phyloP scores from a whole-genome alignment of 2,797 vertebrate genomes.

The Anguilla marmorata region DNA sequence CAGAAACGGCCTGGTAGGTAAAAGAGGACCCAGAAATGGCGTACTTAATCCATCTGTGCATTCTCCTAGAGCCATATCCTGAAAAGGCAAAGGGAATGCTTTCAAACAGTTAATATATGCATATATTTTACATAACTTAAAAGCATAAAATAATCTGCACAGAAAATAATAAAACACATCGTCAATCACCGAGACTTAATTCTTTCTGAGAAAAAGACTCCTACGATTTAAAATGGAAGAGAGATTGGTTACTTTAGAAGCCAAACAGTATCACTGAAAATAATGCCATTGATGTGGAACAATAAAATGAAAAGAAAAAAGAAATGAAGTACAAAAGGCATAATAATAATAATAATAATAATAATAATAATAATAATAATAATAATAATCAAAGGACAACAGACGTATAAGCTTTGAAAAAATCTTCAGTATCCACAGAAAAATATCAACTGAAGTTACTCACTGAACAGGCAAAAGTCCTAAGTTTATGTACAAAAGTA shows the following conservation, averaged over 20 bases:
- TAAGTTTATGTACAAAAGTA: conserved; percentile 99
- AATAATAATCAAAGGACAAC: conserved; percentile 78
- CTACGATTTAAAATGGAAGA: conserved; percentile 61
- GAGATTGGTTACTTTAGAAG: conserved; percentile 46
- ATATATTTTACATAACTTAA: conserved; percentile 72
- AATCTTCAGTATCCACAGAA: conserved; percentile 88
- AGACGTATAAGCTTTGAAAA: conserved; percentile 84
- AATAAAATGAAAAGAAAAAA: conserved; percentile 70
- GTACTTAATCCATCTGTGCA: conserved; percentile 52
- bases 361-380: conserved; percentile 63
- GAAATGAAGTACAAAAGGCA: conserved; percentile 77
- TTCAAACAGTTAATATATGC: conserved; percentile 67
- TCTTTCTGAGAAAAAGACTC: conserved; percentile 69
- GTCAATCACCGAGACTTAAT: conserved; percentile 65
- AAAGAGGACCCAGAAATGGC: conserved; percentile 52
- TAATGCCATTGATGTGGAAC: conserved; percentile 84
- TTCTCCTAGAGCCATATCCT: conserved; percentile 68
- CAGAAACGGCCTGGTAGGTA: conserved; percentile 24
- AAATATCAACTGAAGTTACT: conserved; percentile 77
- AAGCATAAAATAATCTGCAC: conserved; percentile 75
- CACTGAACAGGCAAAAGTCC: conserved; percentile 83
- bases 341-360: conserved; percentile 52
- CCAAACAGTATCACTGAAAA: conserved; percentile 70
- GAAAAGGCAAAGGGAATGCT: conserved; percentile 75
- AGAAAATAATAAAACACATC: conserved; percentile 63